Conservation (phyloP, 2,797 vertebrate genomes). For the Cephalopachus bancanus region DNA sequence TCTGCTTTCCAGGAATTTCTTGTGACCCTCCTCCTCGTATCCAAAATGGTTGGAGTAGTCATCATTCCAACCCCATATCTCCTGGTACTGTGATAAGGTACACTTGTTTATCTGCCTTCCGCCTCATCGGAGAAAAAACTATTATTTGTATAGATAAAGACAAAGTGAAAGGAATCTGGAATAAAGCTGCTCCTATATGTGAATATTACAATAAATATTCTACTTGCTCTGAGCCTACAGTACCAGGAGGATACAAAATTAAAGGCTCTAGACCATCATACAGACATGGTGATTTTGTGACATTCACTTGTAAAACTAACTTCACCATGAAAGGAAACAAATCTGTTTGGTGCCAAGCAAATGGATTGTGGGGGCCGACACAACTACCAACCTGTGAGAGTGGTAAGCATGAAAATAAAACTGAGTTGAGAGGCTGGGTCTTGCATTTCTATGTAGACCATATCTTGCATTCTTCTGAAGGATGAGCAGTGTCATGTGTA, state of each 20-base stretch:
- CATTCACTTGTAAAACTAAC: constrained; percentile 84
- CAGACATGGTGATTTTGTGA: constrained; percentile 71
- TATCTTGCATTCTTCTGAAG: background rate
- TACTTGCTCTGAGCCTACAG: background rate
- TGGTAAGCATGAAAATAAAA: constrained; percentile 81
- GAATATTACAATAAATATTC: background rate
- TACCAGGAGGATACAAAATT: constrained; percentile 18
- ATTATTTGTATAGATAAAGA: constrained; percentile 75
- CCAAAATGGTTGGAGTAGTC: background rate
- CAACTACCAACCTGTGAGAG: constrained; percentile 83
- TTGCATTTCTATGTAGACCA: background rate
- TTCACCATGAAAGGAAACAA: constrained; percentile 83
- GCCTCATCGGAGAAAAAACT: constrained; percentile 61
- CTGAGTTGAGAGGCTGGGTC: no score
- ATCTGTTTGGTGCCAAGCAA: constrained; percentile 82
- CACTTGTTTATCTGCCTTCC: accelerated
- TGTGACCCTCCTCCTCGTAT: constrained; percentile 75
- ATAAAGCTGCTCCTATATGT: constrained; percentile 69
- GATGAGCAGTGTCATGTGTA: background rate
- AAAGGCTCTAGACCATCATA: background rate
- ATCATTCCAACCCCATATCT: accelerated
- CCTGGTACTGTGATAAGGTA: constrained; percentile 71
- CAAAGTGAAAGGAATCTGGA: constrained; percentile 68
- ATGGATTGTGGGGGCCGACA: constrained; percentile 81
- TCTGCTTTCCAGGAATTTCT: constrained; percentile 66